Percentiles rank a stretch among this genome's conserved stretches.
phyloP scores from a whole-genome alignment of 2,888 invertebrate species.

The Mimachlamys varia region DNA sequence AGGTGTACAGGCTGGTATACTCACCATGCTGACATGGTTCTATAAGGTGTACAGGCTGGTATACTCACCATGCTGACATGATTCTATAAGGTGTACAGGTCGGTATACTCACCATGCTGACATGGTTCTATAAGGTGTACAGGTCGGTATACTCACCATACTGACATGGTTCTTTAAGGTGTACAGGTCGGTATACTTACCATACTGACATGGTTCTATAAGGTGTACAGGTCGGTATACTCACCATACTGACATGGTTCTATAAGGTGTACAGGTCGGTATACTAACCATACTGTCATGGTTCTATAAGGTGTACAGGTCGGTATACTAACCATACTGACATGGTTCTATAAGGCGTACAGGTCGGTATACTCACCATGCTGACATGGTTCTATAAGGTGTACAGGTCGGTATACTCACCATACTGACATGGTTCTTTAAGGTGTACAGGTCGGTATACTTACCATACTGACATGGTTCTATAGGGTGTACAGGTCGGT shows the following conservation, averaged over 20 bases:
- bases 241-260: slow-evolving; percentile 94
- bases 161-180: too few relatives aligned
- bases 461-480: slow-evolving; percentile 94
- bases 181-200: slow-evolving; percentile 84
- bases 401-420: slow-evolving; percentile 84
- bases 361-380: slow-evolving; percentile 86
- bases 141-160: slow-evolving; percentile 86
- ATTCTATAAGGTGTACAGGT: too few relatives aligned
- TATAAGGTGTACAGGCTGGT: too few relatives aligned
- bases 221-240: slow-evolving; percentile 75
- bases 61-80: slow-evolving; percentile 92
- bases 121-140: too few relatives aligned
- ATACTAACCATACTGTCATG: slow-evolving; percentile 92
- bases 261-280: too few relatives aligned
- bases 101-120: slow-evolving; percentile 88
- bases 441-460: slow-evolving; percentile 75
- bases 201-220: slow-evolving; percentile 94
- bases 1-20: too few relatives aligned
- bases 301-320: too few relatives aligned
- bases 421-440: slow-evolving; percentile 94
- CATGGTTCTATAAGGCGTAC: too few relatives aligned
- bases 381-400: too few relatives aligned
- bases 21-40: slow-evolving; percentile 91
- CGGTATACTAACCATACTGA: slow-evolving; percentile 88
- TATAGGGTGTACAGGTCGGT: too few relatives aligned